A percentile compares a stretch with the other conserved stretches of the same genome.
phyloP scores from a whole-genome alignment of 2,113 vertebrate species.

The Paralichthys olivaceus region DNA sequence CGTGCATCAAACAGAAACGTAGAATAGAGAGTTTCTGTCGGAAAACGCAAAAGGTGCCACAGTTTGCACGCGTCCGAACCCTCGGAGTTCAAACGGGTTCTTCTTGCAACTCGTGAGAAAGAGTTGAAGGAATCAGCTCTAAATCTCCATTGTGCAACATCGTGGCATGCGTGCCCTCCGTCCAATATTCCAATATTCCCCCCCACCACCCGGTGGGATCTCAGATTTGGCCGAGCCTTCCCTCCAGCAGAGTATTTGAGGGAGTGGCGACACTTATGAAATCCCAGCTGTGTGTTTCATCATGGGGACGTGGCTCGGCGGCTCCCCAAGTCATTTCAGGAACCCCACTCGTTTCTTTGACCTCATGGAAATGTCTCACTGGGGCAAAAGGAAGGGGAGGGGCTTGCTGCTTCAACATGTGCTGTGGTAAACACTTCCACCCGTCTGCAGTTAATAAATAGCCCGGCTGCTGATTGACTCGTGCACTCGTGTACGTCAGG shows the following conservation, averaged over 20 bases:
- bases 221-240: slow-evolving; percentile 17
- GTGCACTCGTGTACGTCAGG: slow-evolving; percentile 59
- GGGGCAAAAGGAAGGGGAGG: slow-evolving; percentile 12
- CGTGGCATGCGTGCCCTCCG: slow-evolving; percentile 7
- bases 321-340: slow-evolving; percentile 56
- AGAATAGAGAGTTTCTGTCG: no score
- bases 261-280: slow-evolving; percentile 59
- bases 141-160: slow-evolving; percentile 37
- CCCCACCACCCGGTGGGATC: slow-evolving; percentile 25
- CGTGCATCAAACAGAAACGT: no score
- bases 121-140: slow-evolving; percentile 13
- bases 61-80: no score
- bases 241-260: slow-evolving; percentile 27
- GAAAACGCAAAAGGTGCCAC: no score
- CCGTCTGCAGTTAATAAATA: slow-evolving; percentile 78
- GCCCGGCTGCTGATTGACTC: slow-evolving; percentile 74
- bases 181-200: slow-evolving; percentile 18
- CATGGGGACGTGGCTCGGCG: slow-evolving; percentile 56
- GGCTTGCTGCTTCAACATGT: slow-evolving; percentile 64
- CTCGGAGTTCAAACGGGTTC: no score
- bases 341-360: slow-evolving; percentile 68
- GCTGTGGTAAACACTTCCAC: slow-evolving; percentile 75
- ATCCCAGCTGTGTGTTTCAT: slow-evolving; percentile 60
- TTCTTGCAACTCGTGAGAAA: background rate
- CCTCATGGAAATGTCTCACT: slow-evolving; percentile 80